These are phyloP conservation scores for Unio delphinus DNA, from an alignment of 2,888 invertebrate genomes.

Conservation along the genomic window DNA sequence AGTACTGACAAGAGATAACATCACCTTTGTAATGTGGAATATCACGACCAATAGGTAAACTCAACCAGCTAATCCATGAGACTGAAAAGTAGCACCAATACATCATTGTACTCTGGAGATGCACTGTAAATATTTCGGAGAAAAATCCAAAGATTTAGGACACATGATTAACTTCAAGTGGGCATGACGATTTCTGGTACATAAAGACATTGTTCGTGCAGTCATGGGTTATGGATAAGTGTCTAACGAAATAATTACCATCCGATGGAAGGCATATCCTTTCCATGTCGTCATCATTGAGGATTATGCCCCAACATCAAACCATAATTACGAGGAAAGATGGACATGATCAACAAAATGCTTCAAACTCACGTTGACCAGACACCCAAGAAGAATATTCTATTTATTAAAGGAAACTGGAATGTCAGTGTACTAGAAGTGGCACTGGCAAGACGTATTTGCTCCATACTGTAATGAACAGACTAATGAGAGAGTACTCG, in stretches of 20 bases:
- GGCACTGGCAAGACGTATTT: slow-evolving; percentile 11
- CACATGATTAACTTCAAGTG: too few species aligned
- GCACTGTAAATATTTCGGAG: too few species aligned
- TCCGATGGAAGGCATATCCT: slow-evolving; percentile 19
- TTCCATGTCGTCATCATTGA: slow-evolving; percentile 26
- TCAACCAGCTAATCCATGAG: too few species aligned
- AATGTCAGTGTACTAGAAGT: slow-evolving; percentile 17
- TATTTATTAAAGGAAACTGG: slow-evolving; percentile 16
- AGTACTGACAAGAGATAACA: too few species aligned
- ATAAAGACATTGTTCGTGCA: too few species aligned
- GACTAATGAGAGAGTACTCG: slow-evolving; percentile 6
- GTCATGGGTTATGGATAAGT: not conserved
- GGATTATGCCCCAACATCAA: slow-evolving; percentile 18
- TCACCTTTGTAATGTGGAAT: too few species aligned
- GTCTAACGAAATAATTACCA: slow-evolving; percentile 9
- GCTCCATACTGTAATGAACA: slow-evolving; percentile 2
- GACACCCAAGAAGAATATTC: slow-evolving; percentile 21
- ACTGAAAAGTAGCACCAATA: too few species aligned
- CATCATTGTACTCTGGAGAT: too few species aligned
- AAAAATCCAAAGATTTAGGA: too few species aligned
- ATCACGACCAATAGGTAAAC: too few species aligned
- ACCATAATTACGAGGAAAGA: slow-evolving; percentile 8
- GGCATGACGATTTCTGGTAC: too few species aligned
- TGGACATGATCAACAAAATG: slow-evolving; percentile 11
- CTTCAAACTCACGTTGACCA: slow-evolving; percentile 12